Percentiles rank a stretch among this genome's conserved stretches.
Conservation (phyloP, 2,797 vertebrate species). For the Mareca penelope region DNA sequence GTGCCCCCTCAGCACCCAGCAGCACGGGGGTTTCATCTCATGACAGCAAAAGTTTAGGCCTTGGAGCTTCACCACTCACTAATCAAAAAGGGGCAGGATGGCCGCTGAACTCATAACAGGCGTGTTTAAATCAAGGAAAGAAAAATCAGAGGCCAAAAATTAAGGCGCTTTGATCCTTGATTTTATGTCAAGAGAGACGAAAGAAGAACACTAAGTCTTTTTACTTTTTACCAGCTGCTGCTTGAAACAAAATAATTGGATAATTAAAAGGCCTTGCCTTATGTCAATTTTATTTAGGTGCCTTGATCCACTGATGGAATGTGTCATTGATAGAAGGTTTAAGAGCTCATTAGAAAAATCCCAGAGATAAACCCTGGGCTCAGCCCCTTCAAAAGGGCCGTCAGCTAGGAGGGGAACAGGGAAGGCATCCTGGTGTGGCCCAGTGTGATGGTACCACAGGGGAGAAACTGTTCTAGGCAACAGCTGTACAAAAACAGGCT, state of each 20-base stretch:
- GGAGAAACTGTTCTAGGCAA: neutral
- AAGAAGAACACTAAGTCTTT: conserved; percentile 69
- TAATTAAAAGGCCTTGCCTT: conserved; percentile 78
- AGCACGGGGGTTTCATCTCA: neutral
- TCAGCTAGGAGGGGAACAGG: neutral
- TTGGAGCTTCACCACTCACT: conserved; percentile 35
- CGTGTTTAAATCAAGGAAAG: conserved; percentile 56
- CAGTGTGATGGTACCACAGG: neutral
- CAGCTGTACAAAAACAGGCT: neutral
- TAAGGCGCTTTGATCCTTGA: conserved; percentile 73
- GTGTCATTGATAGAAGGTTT: conserved; percentile 69
- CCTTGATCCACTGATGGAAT: conserved; percentile 76
- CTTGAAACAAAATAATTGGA: conserved; percentile 78
- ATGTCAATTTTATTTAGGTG: conserved; percentile 76
- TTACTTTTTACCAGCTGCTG: conserved; percentile 72
- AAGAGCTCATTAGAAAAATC: conserved; percentile 60
- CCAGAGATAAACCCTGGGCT: conserved; percentile 26
- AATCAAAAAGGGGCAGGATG: conserved; percentile 50
- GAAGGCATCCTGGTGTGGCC: neutral
- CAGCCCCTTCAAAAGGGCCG: conserved; percentile 48
- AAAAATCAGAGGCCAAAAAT: conserved; percentile 66
- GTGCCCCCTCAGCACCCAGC: neutral
- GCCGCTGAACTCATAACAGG: conserved; percentile 61
- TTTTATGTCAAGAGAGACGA: conserved; percentile 70
- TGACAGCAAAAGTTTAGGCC: neutral